Evolutionary conservation across 2,888 invertebrate genomes (phyloP), one percentile per base, ranked within the genome.

Genomic region (Caenorhabditis sp.): DNA sequence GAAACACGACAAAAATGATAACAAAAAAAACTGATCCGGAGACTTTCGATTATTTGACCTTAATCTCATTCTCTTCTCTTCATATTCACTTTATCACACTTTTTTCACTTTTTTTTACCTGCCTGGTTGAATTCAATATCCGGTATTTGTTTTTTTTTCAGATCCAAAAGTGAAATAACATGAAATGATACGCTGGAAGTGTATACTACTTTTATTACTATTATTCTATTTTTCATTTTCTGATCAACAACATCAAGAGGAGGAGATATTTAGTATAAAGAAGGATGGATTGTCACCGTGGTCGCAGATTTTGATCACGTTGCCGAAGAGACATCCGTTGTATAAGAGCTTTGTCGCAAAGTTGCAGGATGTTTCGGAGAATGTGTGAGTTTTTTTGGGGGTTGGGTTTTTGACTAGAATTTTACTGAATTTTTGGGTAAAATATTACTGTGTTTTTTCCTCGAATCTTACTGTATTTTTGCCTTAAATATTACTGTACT

Each of bases 271-370:
- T 63, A 72, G 74, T 21, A 84, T 84, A 27, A 61, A 68, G 38
- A 82, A 82, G 61, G 82, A 81, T 63, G 62, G 66, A 25, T 56
- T 77, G 17, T 81, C 84, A 36, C 82, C 85, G 2, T 82, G 82
- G 53, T 78, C 80, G 10, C 80, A 84, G 59, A 73, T 86, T 49
- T 73, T 80, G 27, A 82, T 86, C 26, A 76, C 78, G 10, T 63
- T 86, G 17, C 85, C 84, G 17, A 64, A 71, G 26, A 63, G 80
- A 36, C 81, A 80, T 67, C 76, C 79, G 57, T 65, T 81, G 23
- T 87, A 82, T 72, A 57, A 76, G 20, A 78, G 81, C 50, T 87
- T 87, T 69, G 80, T 82, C 52, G 85, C 85, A 20, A 81, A 84
- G 68, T 79, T 87, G 31, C 80, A 79, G 36, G 87, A 87, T 70